Conservation (phyloP, 2,888 invertebrate genomes). For the Odontocolon sp. region DNA sequence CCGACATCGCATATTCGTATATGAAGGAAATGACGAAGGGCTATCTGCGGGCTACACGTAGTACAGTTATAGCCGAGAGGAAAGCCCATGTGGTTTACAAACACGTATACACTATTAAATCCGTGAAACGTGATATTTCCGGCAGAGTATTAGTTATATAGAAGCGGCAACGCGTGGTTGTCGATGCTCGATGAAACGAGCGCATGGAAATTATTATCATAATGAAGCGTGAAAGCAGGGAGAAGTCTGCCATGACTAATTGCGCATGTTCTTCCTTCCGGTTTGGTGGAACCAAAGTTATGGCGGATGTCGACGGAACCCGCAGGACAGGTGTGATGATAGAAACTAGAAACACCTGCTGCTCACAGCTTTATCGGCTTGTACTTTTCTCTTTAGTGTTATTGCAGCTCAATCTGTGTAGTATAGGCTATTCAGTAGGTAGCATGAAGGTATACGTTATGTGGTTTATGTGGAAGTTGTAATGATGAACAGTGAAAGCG, state of each 20-base stretch:
- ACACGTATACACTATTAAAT: conserved; percentile 59
- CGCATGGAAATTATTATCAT: conserved; percentile 52
- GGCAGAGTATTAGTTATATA: no score
- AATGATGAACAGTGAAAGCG: conserved; percentile 28
- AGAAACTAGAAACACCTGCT: conserved; percentile 58
- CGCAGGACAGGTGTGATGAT: conserved; percentile 55
- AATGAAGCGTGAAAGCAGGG: conserved; percentile 47
- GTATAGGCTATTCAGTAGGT: not conserved
- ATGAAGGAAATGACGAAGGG: conserved; percentile 29
- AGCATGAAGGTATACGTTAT: not conserved
- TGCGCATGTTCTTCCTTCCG: conserved; percentile 51
- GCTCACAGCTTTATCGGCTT: conserved; percentile 24
- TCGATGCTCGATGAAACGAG: conserved; percentile 29
- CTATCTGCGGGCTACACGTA: conserved; percentile 27
- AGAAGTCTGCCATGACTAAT: conserved; percentile 24
- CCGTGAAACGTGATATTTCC: conserved; percentile 63
- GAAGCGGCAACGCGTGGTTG: conserved; percentile 34
- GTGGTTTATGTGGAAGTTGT: conserved; percentile 25
- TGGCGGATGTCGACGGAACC: conserved; percentile 45
- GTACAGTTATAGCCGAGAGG: not conserved
- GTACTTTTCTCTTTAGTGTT: conserved; percentile 12
- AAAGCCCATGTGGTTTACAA: not conserved
- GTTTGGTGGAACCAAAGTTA: conserved; percentile 59
- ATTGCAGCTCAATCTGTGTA: not conserved
- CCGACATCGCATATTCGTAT: conserved; percentile 5